Conservation (phyloP, 2,113 vertebrate genomes). For the Thinocorus orbignyianus region DNA sequence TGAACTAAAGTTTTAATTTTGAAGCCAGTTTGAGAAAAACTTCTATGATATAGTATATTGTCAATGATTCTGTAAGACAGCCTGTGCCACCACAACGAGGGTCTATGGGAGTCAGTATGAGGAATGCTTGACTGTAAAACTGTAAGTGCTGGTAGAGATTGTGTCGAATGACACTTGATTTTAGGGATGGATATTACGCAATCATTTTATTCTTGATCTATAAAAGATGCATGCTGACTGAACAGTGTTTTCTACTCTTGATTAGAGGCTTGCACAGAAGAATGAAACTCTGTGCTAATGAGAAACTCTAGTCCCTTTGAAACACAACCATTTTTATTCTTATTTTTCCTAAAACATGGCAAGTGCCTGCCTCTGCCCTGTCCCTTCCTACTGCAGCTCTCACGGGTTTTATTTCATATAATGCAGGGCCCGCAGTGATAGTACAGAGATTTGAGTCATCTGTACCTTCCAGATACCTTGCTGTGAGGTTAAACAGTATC, state of each 20-base stretch:
- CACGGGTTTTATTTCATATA: neutral
- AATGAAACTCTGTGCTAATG: neutral
- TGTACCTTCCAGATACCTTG: neutral
- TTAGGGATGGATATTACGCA: neutral
- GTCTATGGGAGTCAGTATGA: neutral
- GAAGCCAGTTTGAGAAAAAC: neutral
- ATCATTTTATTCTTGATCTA: neutral
- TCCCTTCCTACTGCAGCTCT: neutral
- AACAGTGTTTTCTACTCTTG: neutral
- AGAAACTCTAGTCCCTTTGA: neutral
- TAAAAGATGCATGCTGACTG: neutral
- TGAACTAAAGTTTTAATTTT: neutral
- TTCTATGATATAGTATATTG: neutral
- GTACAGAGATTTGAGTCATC: neutral
- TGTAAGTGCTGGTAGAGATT: neutral
- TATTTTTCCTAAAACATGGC: neutral
- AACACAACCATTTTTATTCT: neutral
- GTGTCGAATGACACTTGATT: rapidly evolving
- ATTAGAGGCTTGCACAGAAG: neutral
- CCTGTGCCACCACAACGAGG: neutral
- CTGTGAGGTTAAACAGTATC: neutral
- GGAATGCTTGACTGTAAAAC: no score
- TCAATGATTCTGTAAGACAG: neutral
- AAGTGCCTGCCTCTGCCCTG: neutral
- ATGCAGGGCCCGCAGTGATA: neutral